Conservation (phyloP, 2,888 invertebrate genomes). For the Xanthorhoe spadicearia region DNA sequence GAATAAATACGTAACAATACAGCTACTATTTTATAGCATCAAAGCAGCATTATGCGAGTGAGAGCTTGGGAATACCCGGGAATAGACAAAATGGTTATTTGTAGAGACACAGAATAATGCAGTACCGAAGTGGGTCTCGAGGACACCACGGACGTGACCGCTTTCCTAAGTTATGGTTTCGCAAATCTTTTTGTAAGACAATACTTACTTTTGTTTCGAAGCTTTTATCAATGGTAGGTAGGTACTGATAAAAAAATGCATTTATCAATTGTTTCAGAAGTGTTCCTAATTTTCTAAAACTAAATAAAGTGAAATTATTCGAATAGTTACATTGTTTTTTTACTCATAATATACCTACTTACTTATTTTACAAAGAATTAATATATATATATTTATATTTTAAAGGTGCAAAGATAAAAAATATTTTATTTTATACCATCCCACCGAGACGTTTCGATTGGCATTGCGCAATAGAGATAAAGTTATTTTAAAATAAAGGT, state of each 20-base stretch:
- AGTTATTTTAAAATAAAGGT: too few species aligned
- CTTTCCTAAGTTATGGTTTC: constrained; percentile 50
- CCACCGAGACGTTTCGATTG: too few species aligned
- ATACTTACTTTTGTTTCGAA: background rate
- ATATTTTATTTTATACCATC: too few species aligned
- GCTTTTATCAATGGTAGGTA: background rate
- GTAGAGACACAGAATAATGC: constrained; percentile 44
- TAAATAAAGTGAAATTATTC: too few species aligned
- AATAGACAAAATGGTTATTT: constrained; percentile 61
- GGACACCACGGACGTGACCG: constrained; percentile 55
- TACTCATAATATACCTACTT: too few species aligned
- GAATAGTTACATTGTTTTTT: too few species aligned
- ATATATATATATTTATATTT: too few species aligned
- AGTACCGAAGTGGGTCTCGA: constrained; percentile 39
- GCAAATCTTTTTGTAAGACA: constrained; percentile 31
- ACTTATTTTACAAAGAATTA: too few species aligned
- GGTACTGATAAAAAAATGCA: background rate
- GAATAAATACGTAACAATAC: background rate
- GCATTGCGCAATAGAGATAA: too few species aligned
- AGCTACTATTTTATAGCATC: constrained; percentile 1
- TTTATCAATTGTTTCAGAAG: too few species aligned
- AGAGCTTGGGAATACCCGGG: constrained; percentile 50
- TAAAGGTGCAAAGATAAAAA: too few species aligned
- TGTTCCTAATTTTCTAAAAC: too few species aligned
- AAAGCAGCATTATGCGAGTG: constrained; percentile 30